Evolutionary conservation across 1,140 invertebrate genomes (phyloP), one percentile per base, ranked within the genome.

Genomic region (Orius laevigatus): DNA sequence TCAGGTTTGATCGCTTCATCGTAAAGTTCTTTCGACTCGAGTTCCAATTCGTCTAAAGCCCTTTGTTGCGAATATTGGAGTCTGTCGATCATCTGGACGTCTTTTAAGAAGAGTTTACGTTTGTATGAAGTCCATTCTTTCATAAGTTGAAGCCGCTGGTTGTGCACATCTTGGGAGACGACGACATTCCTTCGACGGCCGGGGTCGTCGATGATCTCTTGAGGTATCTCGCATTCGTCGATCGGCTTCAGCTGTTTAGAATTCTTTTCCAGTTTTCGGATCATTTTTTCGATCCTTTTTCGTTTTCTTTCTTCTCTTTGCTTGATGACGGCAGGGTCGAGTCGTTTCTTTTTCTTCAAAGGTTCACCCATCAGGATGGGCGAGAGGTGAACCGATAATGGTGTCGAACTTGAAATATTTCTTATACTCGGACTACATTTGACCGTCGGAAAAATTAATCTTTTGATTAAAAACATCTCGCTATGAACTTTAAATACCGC

Each of bases 241-340:
- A 92, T 74, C 1, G 87, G 85, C 64, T 92, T 92, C 14, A 87
- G 61, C 59, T 87, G 79, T 49, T 72, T 68, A 0, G 77, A 65
- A 66, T 75, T 71, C 62, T 81, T 90, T 59, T 88, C 74, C 19
- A 92, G 62, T 52, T 73, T 68, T 42, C 79, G 69, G 56, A 93
- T 92, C 59, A 74, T 71, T 62, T 89, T 91, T 61, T 89, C 85
- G 14, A 93, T 54, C 64, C 78, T 86, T 58, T 70, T 86, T 52
- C 75, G 78, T 56, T 67, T 81, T 43, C 82, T 71, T 11, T 91
- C 86, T 62, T 88, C 84, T 59, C 85, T 70, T 10, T 74, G 72
- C 61, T 75, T 81, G 1, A 87, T 53, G 20, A 92, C 66, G 10
- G 70, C 67, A 19, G 87, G 88, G 70, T 93, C 88, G 8, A 25